Conservation (phyloP, 30 jellyfish, hydroid and myxozoan genomes). For the Aurelia aurita complex sp. Pacific region DNA sequence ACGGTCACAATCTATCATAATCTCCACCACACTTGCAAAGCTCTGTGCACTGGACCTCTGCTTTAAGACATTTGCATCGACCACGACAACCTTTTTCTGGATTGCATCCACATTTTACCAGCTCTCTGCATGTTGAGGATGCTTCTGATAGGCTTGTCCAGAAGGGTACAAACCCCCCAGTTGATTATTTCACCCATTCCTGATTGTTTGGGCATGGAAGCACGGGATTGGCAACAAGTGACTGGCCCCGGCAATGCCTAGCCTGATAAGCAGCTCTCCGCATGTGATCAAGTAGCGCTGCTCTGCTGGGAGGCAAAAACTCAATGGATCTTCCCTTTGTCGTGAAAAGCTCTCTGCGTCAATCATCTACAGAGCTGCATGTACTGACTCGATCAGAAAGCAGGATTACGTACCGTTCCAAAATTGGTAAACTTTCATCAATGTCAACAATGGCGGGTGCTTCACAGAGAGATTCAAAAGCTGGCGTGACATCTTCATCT, state of each 20-base stretch:
- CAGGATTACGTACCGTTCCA: conserved; percentile 31
- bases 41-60: too few relatives aligned
- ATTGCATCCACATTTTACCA: too few relatives aligned
- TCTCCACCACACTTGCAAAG: too few relatives aligned
- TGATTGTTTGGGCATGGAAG: conserved; percentile 29
- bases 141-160: too few relatives aligned
- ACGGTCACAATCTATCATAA: too few relatives aligned
- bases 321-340: conserved; percentile 29
- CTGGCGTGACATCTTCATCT: conserved; percentile 9
- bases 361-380: conserved; percentile 7
- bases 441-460: conserved; percentile 4
- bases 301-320: conserved; percentile 36
- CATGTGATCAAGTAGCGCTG: conserved; percentile 51
- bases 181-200: conserved; percentile 18
- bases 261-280: conserved; percentile 54
- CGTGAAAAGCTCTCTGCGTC: conserved; percentile 37
- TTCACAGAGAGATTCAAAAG: neutral
- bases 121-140: too few relatives aligned
- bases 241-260: conserved; percentile 41
- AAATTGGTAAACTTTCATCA: neutral
- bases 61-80: too few relatives aligned
- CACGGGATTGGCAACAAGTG: conserved; percentile 10
- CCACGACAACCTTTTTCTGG: too few relatives aligned
- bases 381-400: conserved; percentile 43
- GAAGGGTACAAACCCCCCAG: too few relatives aligned